phyloP scores from a whole-genome alignment of 2,113 vertebrate species.

The Cricetomys ansorgei region DNA sequence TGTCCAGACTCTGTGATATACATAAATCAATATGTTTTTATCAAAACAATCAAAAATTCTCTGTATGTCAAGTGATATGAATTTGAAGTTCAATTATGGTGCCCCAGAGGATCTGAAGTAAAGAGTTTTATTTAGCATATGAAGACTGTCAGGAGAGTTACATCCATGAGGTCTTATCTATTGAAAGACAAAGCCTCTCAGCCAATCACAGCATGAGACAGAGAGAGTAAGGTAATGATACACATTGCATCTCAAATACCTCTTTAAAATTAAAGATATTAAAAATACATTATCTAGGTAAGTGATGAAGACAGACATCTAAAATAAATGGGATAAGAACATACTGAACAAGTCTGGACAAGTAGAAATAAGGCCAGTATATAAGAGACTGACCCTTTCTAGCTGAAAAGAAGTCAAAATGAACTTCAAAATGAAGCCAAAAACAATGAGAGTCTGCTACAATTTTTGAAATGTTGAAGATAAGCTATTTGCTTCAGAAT shows the following conservation, averaged over 20 bases:
- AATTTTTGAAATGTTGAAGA: background rate
- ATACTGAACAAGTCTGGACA: background rate
- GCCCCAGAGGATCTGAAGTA: background rate
- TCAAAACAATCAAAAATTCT: background rate
- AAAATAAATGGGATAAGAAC: background rate
- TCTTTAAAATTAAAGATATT: conserved; percentile 18
- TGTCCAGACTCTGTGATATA: background rate
- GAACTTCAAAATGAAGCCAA: background rate
- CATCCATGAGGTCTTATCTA: background rate
- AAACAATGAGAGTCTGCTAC: background rate
- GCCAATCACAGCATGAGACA: background rate
- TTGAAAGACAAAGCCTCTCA: background rate
- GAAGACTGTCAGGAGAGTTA: background rate
- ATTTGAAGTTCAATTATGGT: background rate
- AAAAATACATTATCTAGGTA: background rate
- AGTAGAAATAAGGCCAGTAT: too few relatives aligned
- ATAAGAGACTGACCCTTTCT: background rate
- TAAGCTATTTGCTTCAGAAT: background rate
- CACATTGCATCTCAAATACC: background rate
- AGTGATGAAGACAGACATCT: background rate
- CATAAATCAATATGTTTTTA: background rate
- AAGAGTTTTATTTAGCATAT: background rate
- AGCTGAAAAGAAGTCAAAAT: background rate
- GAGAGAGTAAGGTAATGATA: background rate
- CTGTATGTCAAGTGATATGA: background rate